Evolutionary conservation across 2,797 vertebrate genomes (phyloP), one percentile per base, ranked within the genome.

Genomic region (Tenualosa thibaudeaui): DNA sequence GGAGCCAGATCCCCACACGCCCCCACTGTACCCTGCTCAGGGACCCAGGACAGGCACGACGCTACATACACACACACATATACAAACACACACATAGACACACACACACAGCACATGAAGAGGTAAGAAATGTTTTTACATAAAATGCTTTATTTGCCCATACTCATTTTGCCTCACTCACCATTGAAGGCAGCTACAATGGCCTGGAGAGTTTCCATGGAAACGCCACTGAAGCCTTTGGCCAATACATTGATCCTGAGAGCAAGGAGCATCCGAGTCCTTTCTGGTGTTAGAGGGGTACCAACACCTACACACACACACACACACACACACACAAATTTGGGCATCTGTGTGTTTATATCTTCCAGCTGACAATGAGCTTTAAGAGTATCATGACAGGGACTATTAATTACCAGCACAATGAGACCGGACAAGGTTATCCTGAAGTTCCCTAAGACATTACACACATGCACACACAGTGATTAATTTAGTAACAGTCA

Each of bases 1-100:
- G 98, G 98, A 0, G 98, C 98, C 26, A 99, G 96, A 90, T 99
- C 98, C 92, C 98, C 98, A 0, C 98, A 99, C 82, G 98, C 98
- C 84, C 98, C 98, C 58, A 99, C 98, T 0, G 98, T 99, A 49
- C 98, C 98, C 91, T 99, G 99, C 93, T 99, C 97, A 13, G 98
- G 98, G 87, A 99, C 96, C 0, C 97, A 99, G 56, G 98, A 96
- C 82, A 99, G 95, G 91, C 98, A 99, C 90, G 98, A 99, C 0
- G 96, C 98, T 99, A 91, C 81, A 26, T 81, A 82, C 13, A 82
- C 13, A 90, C 13, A 37, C 68, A 17, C 68, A 75, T 5, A 9
- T 2, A 26, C 26, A 65, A 26, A 65, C 60, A 65, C 9, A 26
- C 8, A 65, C 24, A 60, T 5, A 8, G 2, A n/a, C 8, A 24